Base-by-base conservation (phyloP, 2,113 vertebrate species). In the Corythornis cristatus region DNA sequence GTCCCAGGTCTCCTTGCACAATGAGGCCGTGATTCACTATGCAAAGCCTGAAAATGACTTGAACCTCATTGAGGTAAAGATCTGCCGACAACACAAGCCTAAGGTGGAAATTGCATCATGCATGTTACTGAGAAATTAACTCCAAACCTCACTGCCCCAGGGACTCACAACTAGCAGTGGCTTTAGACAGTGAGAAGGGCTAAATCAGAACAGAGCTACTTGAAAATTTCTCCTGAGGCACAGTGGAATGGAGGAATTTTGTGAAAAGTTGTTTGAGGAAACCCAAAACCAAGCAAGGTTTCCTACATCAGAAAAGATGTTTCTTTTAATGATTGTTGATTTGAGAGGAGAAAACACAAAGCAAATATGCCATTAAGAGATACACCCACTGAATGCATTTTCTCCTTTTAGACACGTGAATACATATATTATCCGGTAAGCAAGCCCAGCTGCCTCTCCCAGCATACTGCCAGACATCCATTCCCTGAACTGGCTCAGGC, bases 191-290 rank as follows among this genome's bases (percentile, higher is more conserved):
- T 45, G 60, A 33, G 29, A 72, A n/a, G 11, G 25, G 11, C 6
- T 42, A 78, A 40, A 29, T 10, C 48, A 82, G 43, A 57, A 10
- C 9, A 51, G 20, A 29, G 22, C n/a, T 33, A 13, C 22, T 13
- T n/a, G 14, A 62, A 4, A 20, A 11, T 21, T 37, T 68, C 4
- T 22, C 19, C 13, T 3, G 14, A 6, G 9, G 3, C 5, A 8
- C 9, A 23, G 11, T 20, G 29, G 1, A 3, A 1, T 12, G 6
- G 12, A 65, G 15, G 72, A 40, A 10, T 20, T 42, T 2, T 4
- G 1, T 28, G 16, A 56, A 20, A 57, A n/a, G 2, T 3, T 29
- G 5, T 57, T 75, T 54, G 17, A 65, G 46, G 8, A 60, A 5
- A 77, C 26, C 17, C 54, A 48, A 66, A 54, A 31, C 18, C 28